Evolutionary conservation across 2,888 invertebrate species (phyloP).

Genomic region (Pseudococcus jackbeardsleyi): DNA sequence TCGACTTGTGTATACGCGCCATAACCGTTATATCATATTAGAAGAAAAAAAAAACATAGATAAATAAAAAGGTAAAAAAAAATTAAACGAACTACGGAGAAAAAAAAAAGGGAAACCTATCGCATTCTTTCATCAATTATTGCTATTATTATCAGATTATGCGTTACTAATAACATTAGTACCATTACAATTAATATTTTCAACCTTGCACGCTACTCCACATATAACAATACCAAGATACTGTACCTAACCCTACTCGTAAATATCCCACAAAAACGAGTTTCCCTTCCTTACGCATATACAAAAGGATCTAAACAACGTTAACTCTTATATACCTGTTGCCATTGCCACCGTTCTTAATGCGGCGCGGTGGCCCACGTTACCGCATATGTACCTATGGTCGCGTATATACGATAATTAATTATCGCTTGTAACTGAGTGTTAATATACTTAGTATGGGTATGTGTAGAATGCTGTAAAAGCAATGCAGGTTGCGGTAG

Average conservation of each 20-base stretch:
- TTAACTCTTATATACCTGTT: conserved; percentile 60
- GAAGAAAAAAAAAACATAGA: background rate
- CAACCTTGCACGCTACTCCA: conserved; percentile 63
- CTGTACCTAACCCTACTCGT: conserved; percentile 53
- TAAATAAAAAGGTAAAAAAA: conserved; percentile 25
- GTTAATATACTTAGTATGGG: background rate
- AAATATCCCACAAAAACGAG: conserved; percentile 57
- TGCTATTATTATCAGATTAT: conserved; percentile 65
- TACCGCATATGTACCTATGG: background rate
- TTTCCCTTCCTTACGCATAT: conserved; percentile 59
- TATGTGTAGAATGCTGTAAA: background rate
- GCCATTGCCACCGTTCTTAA: conserved; percentile 57
- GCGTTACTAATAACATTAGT: conserved; percentile 65
- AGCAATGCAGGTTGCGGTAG: no score
- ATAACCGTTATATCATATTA: conserved; percentile 27
- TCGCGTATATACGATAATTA: conserved; percentile 2
- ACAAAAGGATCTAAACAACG: conserved; percentile 59
- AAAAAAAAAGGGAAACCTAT: conserved; percentile 59
- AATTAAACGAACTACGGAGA: conserved; percentile 36
- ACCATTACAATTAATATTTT: conserved; percentile 64
- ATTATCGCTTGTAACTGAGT: background rate
- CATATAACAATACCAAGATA: conserved; percentile 56
- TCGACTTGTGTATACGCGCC: background rate
- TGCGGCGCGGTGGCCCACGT: conserved; percentile 6
- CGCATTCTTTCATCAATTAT: conserved; percentile 65